Conservation (phyloP, 2,888 invertebrate species). For the Phortica magna region DNA sequence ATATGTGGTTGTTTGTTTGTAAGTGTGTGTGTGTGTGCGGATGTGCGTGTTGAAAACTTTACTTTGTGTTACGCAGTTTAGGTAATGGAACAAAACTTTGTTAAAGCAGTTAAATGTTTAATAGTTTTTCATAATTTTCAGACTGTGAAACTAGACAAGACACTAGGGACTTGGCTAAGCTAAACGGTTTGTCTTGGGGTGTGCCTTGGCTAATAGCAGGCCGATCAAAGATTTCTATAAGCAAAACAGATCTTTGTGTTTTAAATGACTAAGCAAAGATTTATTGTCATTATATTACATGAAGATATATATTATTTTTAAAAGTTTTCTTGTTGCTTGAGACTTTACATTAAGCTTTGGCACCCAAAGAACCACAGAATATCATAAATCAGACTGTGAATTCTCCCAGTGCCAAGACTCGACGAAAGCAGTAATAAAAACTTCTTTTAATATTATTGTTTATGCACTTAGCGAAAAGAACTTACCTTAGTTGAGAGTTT, state of each 20-base stretch:
- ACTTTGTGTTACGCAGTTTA: background rate
- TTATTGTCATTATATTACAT: background rate
- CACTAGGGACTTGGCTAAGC: background rate
- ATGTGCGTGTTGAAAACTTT: background rate
- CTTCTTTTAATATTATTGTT: background rate
- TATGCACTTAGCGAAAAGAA: background rate
- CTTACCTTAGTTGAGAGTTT: background rate
- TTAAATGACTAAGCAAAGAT: background rate
- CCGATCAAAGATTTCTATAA: no score
- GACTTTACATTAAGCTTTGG: conserved; percentile 73
- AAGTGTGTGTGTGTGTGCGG: background rate
- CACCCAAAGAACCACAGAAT: conserved; percentile 79
- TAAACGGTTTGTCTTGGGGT: background rate
- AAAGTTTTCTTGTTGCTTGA: conserved; percentile 37
- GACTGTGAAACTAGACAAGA: background rate
- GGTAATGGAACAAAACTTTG: conserved; percentile 11
- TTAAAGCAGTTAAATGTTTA: background rate
- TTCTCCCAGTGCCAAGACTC: conserved; percentile 79
- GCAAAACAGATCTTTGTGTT: no score
- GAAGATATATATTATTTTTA: background rate
- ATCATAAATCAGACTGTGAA: conserved; percentile 75
- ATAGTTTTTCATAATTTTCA: background rate
- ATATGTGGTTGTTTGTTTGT: background rate
- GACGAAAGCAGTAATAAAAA: conserved; percentile 52
- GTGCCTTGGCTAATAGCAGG: no score